Evolutionary conservation across 2,888 invertebrate species (phyloP), one percentile per base, ranked within the genome.

Genomic region (Ochropleura leucogaster): DNA sequence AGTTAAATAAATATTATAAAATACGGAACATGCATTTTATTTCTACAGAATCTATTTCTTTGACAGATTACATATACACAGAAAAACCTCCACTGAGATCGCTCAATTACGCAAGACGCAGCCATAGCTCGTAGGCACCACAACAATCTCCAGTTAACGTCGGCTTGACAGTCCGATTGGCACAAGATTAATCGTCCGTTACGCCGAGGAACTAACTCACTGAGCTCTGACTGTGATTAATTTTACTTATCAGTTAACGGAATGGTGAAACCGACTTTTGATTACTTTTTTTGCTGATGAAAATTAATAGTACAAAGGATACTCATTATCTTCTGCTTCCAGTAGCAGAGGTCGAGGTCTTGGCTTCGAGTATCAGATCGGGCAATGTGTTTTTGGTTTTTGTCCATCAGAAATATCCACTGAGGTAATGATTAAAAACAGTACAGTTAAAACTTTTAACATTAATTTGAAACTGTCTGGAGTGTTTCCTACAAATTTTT

Each of bases 191-290:
- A 87, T 87, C 57, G 75, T 77, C 55, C 14, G 66, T 42, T 74
- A 72, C 78, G 75, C 77, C 46, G 62, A 47, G 70, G 51, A 75
- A 83, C 77, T 77, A 77, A 74, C 81, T 85, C 79, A 65, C 73
- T 65, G 79, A 53, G 69, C 74, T 60, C 63, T 69, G 80, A 63
- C 79, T 80, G 80, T 84, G 85, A 86, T 87, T 87, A 83, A 84
- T 87, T 78, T 76, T 64, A 82, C 76, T 87, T 85, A 87, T 85
- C 86, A 80, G 86, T 86, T 82, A 86, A 72, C 69, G 76, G 66
- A 73, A 74, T 64, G 70, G 77, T 74, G 70, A 62, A 69, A 68
- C 75, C 63, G 59, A 62, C 59, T 65, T 66, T 62, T 82, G 68
- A 71, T 84, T 81, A 62, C 68, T 80, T 77, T 76, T 77, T 82